Evolutionary conservation across 1,140 invertebrate genomes (phyloP).

Genomic region (Halesus radiatus): DNA sequence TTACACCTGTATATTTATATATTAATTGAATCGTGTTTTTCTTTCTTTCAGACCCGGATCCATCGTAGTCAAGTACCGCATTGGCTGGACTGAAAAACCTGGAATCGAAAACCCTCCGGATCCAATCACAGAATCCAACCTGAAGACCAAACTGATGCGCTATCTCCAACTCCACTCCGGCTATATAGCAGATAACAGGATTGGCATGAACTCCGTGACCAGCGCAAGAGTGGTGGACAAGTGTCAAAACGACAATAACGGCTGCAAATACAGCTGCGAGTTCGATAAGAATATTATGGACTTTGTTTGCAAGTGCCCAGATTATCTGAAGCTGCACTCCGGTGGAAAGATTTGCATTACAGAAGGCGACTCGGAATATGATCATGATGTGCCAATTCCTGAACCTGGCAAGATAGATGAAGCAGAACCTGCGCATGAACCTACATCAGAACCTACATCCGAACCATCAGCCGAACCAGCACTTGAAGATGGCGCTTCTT

Average conservation of each 20-base stretch:
- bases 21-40: too few relatives aligned
- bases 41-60: conserved; percentile 73
- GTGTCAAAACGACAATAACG: conserved; percentile 82
- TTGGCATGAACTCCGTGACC: conserved; percentile 67
- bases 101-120: conserved; percentile 67
- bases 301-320: conserved; percentile 82
- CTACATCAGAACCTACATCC: conserved; percentile 34
- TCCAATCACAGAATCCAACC: conserved; percentile 66
- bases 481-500: conserved; percentile 49
- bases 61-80: conserved; percentile 74
- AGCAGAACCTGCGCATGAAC: conserved; percentile 59
- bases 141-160: conserved; percentile 68
- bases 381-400: conserved; percentile 54
- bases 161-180: conserved; percentile 68
- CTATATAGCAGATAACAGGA: conserved; percentile 71
- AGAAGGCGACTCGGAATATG: conserved; percentile 5
- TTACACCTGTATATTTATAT: too few relatives aligned
- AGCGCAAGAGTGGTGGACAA: conserved; percentile 75
- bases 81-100: conserved; percentile 74
- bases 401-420: conserved; percentile 56
- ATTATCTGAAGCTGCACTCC: conserved; percentile 66
- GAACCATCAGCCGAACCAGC: conserved; percentile 58
- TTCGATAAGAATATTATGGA: conserved; percentile 76
- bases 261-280: conserved; percentile 82
- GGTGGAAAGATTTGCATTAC: conserved; percentile 43